Percentiles rank a stretch among this genome's conserved stretches.
Evolutionary conservation across 2,113 vertebrate species (phyloP).

Genomic region (Salminus brasiliensis): DNA sequence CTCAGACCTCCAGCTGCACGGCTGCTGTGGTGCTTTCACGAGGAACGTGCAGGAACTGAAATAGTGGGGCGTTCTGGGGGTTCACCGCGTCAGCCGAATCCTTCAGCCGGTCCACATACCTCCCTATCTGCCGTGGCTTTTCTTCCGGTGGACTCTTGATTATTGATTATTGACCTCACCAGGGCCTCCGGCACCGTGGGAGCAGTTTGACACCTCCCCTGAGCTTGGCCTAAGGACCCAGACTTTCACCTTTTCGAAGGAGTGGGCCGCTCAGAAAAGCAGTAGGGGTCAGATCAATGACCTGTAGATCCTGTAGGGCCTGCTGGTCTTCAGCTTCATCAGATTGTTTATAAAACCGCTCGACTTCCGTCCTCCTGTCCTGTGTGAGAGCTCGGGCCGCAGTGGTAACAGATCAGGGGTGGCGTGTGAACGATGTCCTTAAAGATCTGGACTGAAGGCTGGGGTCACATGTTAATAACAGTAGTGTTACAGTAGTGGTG

Average conservation of each 20-base stretch:
- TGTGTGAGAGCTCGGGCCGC: too few relatives aligned
- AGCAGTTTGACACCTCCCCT: background rate
- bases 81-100: background rate
- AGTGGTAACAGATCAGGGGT: too few relatives aligned
- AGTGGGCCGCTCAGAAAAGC: background rate
- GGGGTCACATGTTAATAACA: too few relatives aligned
- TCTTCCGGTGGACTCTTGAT: background rate
- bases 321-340: too few relatives aligned
- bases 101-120: background rate
- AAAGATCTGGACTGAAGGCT: too few relatives aligned
- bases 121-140: background rate
- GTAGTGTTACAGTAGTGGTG: too few relatives aligned
- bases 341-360: too few relatives aligned
- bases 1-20: background rate
- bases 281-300: background rate
- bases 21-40: background rate
- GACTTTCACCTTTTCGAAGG: constrained; percentile 2
- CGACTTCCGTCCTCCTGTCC: too few relatives aligned
- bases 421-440: too few relatives aligned
- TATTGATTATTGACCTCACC: constrained; percentile 2
- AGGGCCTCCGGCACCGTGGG: background rate
- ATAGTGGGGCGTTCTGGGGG: background rate
- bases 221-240: too few relatives aligned
- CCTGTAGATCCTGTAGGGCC: too few relatives aligned
- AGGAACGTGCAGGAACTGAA: background rate